Base-by-base conservation (phyloP, 2,113 vertebrate genomes). In the Peromyscus polionotus region DNA sequence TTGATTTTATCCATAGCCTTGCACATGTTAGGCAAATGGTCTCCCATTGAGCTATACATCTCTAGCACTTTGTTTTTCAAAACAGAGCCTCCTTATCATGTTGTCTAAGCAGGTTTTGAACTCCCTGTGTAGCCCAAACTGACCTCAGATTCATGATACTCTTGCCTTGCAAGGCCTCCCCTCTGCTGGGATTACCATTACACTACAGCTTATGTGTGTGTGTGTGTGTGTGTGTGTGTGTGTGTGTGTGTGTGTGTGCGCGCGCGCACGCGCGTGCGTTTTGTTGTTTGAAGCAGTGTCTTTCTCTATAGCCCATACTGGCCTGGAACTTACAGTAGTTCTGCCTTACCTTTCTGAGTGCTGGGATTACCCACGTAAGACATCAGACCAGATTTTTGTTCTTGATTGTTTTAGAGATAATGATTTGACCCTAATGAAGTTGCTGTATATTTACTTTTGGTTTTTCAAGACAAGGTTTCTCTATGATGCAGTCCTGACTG, bases 401-500 rank as follows among this genome's bases (percentile, higher is more conserved):
- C 39, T 33, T 19, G 31, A 14, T 75, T 24, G 16, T 90, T 85
- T 90, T 33, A 83, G 54, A 83, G 16, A 51, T 22, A 94, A 22
- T 93, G 12, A 85, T 77, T 90, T 91, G 28, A 88, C 39, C 33
- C 10, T 91, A 95, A 91, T 63, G 8, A 88, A 88, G 79, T 95
- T 91, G 90, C 26, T 54, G 54, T 79, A 7, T 45, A 22, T 45
- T 45, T 76, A 14, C 5, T 77, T 77, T 77, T 77, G 10, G 28
- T 54, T 79, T 79, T 51, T 54, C 13, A 1, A 75, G 75, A 76
- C 75, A 76, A 24, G 24, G 73, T 45, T 45, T 76, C 10, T 42
- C n/a, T 75, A 4, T 39, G 39, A 39, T 13, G 33, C 67, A 68
- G 31, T 68, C 31, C 31, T 68, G 13, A 26, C 67, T 68, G 13